Evolutionary conservation across 2,888 invertebrate species (phyloP).

Genomic region (Calameuta filiformis): DNA sequence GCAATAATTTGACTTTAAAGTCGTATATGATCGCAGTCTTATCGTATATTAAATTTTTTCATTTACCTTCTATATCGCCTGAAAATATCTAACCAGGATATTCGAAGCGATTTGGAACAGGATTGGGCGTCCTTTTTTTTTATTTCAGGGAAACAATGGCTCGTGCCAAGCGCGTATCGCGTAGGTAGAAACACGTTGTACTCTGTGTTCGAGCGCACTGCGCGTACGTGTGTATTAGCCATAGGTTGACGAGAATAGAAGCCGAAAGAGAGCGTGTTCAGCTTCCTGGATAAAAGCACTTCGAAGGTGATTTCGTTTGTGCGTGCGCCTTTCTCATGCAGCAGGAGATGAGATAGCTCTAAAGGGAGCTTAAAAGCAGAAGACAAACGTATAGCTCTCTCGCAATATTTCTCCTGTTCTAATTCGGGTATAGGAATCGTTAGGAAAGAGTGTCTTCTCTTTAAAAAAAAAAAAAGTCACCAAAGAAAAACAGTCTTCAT

Average conservation of each 20-base stretch:
- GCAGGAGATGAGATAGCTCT: neutral
- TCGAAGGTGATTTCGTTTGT: neutral
- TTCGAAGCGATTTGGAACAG: neutral
- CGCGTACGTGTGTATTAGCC: neutral
- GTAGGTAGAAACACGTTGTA: neutral
- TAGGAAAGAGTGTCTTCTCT: neutral
- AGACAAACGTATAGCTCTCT: neutral
- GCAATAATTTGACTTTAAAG: neutral
- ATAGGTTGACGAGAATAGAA: neutral
- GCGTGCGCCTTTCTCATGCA: neutral
- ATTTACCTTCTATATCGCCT: neutral
- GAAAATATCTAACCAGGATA: neutral
- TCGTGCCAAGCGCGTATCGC: neutral
- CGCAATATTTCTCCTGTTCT: neutral
- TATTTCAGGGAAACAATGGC: neutral
- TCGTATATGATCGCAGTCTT: neutral
- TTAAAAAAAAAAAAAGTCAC: neutral
- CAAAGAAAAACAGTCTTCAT: neutral
- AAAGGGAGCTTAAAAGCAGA: neutral
- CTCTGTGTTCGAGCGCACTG: neutral
- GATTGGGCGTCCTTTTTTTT: neutral
- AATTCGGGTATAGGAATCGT: neutral
- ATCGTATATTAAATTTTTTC: neutral
- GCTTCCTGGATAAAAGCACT: constrained; percentile 3
- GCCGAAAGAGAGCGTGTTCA: neutral